These are phyloP conservation scores for Drosophila repleta DNA, from an alignment of 1,140 invertebrate genomes.

Conservation along the genomic window DNA sequence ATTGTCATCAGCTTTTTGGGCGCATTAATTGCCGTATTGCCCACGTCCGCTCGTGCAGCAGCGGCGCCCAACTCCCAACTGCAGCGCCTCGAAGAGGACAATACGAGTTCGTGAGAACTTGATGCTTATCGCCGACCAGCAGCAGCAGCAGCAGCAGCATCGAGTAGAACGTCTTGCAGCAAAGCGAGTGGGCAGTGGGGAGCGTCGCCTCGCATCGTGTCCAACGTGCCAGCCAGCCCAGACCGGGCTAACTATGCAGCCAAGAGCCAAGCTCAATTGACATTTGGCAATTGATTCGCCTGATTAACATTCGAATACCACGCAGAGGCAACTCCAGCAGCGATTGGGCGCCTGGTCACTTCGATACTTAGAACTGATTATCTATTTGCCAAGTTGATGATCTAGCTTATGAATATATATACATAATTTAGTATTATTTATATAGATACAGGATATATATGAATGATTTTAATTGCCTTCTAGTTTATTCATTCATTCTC, in stretches of 20 bases:
- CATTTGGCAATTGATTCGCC: slow-evolving; percentile 43
- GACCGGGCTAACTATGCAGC: not conserved
- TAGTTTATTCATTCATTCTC: too few species aligned
- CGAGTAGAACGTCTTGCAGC: slow-evolving; percentile 45
- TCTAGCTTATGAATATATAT: not conserved
- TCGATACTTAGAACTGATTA: not conserved
- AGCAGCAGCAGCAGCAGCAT: too few species aligned
- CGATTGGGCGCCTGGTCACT: not conserved
- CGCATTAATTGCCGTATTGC: slow-evolving; percentile 37
- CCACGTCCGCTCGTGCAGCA: slow-evolving; percentile 44
- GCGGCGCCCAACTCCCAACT: slow-evolving; percentile 19
- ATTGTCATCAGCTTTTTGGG: slow-evolving; percentile 27
- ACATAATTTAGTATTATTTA: too few species aligned
- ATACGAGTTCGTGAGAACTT: slow-evolving; percentile 82
- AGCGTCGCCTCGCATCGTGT: slow-evolving; percentile 10
- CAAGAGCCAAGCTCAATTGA: slow-evolving; percentile 18
- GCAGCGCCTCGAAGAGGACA: slow-evolving; percentile 44
- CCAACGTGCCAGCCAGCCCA: slow-evolving; percentile 8
- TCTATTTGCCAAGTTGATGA: not conserved
- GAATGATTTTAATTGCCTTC: too few species aligned
- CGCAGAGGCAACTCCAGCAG: slow-evolving; percentile 18
- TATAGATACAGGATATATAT: too few species aligned
- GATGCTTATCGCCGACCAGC: slow-evolving; percentile 71
- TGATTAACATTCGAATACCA: slow-evolving; percentile 52
- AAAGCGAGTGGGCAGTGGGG: slow-evolving; percentile 50